Percentiles rank a stretch among this genome's conserved stretches.
Evolutionary conservation across 2,888 invertebrate species (phyloP).

Genomic region (Phlogophora meticulosa): DNA sequence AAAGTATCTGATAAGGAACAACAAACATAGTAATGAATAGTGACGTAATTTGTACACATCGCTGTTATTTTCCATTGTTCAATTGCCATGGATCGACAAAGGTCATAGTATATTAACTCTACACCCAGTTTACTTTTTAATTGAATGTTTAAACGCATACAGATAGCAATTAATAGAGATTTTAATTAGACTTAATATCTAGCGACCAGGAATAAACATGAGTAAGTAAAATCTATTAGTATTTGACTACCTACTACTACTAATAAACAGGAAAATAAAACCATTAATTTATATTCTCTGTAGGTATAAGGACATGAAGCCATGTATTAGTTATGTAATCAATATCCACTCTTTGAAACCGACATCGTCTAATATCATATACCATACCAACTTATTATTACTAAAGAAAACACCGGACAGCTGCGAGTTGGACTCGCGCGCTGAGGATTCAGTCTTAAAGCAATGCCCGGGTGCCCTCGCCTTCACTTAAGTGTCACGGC

Average conservation of each 20-base stretch:
- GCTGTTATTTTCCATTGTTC: conserved; percentile 29
- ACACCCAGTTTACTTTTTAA: background rate
- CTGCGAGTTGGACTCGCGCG: too few species aligned
- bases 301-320: background rate
- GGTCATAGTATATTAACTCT: conserved; percentile 34
- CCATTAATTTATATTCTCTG: conserved; percentile 14
- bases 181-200: background rate
- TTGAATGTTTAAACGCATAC: conserved; percentile 17
- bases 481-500: too few species aligned
- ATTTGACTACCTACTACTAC: background rate
- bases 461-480: too few species aligned
- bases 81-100: conserved; percentile 20
- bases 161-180: background rate
- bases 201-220: conserved; percentile 2
- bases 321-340: background rate
- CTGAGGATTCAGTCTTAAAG: too few species aligned
- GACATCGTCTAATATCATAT: too few species aligned
- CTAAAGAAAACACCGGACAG: too few species aligned
- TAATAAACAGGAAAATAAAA: conserved; percentile 33
- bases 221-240: background rate
- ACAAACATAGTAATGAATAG: conserved; percentile 1
- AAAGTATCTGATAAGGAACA: conserved; percentile 10
- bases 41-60: conserved; percentile 30
- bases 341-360: background rate
- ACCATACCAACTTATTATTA: background rate